phyloP scores from a whole-genome alignment of 1,140 invertebrate species.

The Drosophila saltans region DNA sequence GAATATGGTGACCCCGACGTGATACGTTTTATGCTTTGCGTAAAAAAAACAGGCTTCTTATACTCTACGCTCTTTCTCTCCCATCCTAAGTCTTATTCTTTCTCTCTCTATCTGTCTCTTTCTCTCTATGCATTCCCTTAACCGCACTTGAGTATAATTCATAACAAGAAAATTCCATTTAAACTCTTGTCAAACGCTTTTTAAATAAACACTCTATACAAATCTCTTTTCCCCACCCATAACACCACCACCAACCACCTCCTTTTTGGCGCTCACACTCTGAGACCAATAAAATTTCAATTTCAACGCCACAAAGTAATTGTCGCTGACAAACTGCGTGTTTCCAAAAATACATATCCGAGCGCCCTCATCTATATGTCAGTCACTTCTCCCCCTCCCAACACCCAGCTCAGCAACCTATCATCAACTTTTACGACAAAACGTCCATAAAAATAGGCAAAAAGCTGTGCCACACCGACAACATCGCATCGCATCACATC shows the following conservation, averaged over 20 bases:
- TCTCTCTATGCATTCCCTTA: background rate
- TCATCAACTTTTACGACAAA: constrained; percentile 30
- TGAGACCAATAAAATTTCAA: constrained; percentile 70
- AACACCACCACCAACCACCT: constrained; percentile 3
- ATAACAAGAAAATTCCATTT: constrained; percentile 28
- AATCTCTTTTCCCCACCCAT: constrained; percentile 17
- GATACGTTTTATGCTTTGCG: too few species aligned
- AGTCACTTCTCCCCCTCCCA: background rate
- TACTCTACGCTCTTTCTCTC: background rate
- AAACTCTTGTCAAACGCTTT: constrained; percentile 46
- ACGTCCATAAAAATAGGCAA: constrained; percentile 53
- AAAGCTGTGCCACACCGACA: constrained; percentile 13
- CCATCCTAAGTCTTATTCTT: background rate
- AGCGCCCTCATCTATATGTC: constrained; percentile 8
- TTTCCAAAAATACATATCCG: constrained; percentile 58
- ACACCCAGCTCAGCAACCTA: constrained; percentile 3
- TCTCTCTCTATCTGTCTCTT: too few species aligned
- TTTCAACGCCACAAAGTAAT: constrained; percentile 71
- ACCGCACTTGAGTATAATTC: constrained; percentile 8
- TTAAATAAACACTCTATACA: constrained; percentile 14
- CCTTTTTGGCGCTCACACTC: constrained; percentile 28
- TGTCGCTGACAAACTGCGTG: constrained; percentile 52
- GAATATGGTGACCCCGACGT: constrained; percentile 14
- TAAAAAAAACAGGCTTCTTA: too few species aligned
- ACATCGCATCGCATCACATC: constrained; percentile 3